Conservation (phyloP, 2,888 invertebrate genomes). For the Chaitophorus viminalis region DNA sequence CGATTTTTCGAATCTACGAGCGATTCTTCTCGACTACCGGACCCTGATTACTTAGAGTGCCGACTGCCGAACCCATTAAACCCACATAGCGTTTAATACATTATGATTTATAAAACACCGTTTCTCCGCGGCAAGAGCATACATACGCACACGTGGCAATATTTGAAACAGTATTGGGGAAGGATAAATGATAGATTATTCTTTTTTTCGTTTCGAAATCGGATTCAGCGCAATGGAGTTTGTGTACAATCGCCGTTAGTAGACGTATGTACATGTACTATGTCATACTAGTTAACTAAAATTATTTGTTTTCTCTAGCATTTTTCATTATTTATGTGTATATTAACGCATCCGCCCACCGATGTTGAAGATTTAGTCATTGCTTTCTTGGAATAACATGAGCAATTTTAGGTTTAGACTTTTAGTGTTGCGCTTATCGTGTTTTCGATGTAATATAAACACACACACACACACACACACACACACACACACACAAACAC, state of each 20-base stretch:
- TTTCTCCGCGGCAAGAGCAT: neutral
- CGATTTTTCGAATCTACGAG: constrained; percentile 8
- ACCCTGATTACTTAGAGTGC: constrained; percentile 30
- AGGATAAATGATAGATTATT: neutral
- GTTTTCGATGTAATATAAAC: too few species aligned
- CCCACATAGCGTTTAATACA: neutral
- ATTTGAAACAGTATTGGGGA: neutral
- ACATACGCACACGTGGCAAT: neutral
- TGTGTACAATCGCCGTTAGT: too few species aligned
- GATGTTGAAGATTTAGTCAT: too few species aligned
- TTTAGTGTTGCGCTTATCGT: too few species aligned
- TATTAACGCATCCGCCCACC: too few species aligned
- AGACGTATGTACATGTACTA: too few species aligned
- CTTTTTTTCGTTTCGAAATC: neutral
- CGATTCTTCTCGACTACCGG: neutral
- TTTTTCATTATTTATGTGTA: too few species aligned
- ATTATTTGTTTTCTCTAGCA: neutral
- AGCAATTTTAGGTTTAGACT: too few species aligned
- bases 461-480: too few species aligned
- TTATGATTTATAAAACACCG: neutral
- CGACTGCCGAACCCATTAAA: neutral
- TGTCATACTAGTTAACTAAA: neutral
- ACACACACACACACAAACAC: too few species aligned
- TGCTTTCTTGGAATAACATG: too few species aligned
- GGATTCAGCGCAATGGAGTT: too few species aligned